Conservation (phyloP, 1,140 invertebrate species). For the Hycleus cichorii region DNA sequence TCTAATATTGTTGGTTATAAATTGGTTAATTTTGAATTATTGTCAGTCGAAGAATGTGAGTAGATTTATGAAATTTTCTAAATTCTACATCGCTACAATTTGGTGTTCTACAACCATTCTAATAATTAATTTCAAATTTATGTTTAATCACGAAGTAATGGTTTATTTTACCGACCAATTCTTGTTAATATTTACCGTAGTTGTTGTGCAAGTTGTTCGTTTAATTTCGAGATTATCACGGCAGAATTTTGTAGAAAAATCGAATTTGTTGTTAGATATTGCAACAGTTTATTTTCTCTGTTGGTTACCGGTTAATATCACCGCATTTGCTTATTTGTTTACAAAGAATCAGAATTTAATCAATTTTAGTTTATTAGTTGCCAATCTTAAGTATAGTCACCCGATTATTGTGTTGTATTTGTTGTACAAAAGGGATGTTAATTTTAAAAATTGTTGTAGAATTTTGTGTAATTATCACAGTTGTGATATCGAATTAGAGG, state of each 20-base stretch:
- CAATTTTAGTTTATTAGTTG: too few species aligned
- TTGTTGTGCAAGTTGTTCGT: too few species aligned
- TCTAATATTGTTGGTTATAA: constrained; percentile 15
- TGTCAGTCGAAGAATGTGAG: neutral
- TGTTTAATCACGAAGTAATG: too few species aligned
- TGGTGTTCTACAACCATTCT: constrained; percentile 11
- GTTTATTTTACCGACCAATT: too few species aligned
- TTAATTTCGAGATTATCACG: too few species aligned
- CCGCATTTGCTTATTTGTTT: too few species aligned
- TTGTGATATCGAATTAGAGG: too few species aligned
- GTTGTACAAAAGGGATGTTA: constrained; percentile 3
- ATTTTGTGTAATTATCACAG: neutral
- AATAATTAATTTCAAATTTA: neutral
- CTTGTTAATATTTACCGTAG: too few species aligned
- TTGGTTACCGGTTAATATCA: constrained; percentile 9
- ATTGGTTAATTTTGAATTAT: constrained; percentile 21
- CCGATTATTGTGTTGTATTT: constrained; percentile 5
- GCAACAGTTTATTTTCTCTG: constrained; percentile 8
- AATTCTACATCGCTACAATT: constrained; percentile 4
- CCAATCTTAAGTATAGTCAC: too few species aligned
- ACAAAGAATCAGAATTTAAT: too few species aligned
- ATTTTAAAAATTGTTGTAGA: constrained; percentile 3
- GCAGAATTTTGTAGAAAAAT: neutral
- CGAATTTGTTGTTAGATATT: constrained; percentile 1
- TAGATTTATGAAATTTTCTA: constrained; percentile 1